phyloP scores from a whole-genome alignment of 2,113 vertebrate species.

The Amphiprion percula region DNA sequence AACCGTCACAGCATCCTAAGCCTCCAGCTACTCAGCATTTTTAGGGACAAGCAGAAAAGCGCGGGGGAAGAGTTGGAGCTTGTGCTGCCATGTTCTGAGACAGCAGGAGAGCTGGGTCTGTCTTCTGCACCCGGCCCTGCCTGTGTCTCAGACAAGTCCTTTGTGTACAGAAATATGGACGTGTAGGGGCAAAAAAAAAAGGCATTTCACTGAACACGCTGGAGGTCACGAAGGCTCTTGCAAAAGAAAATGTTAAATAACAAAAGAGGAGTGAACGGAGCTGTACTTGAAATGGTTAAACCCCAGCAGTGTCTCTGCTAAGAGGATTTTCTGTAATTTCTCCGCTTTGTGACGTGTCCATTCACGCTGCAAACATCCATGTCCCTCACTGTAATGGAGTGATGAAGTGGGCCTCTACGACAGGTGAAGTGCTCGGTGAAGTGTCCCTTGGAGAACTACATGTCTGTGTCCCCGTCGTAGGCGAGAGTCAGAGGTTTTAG shows the following conservation, averaged over 20 bases:
- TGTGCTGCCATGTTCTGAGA: conserved; percentile 55
- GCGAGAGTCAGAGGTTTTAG: conserved; percentile 98
- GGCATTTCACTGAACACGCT: conserved; percentile 63
- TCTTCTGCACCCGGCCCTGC: conserved; percentile 17
- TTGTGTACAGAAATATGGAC: conserved; percentile 3
- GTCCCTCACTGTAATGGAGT: conserved; percentile 40
- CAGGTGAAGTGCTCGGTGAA: conserved; percentile 43
- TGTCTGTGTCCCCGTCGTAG: conserved; percentile 97
- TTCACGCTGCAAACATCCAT: conserved; percentile 57
- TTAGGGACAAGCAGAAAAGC: conserved; percentile 63
- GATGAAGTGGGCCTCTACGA: conserved; percentile 48
- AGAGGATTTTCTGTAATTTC: conserved; percentile 63
- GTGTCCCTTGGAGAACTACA: conserved; percentile 82
- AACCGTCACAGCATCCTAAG: conserved; percentile 74
- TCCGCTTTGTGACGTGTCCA: conserved; percentile 47
- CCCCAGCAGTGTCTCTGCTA: conserved; percentile 51
- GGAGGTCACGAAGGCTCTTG: conserved; percentile 72
- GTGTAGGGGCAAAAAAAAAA: conserved; percentile 46
- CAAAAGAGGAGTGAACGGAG: conserved; percentile 31
- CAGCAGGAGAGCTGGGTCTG: conserved; percentile 18
- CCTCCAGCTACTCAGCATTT: conserved; percentile 77
- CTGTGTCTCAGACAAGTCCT: conserved; percentile 26
- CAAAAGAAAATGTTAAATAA: background rate
- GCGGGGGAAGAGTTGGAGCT: conserved; percentile 51
- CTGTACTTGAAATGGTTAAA: conserved; percentile 49